phyloP scores from a whole-genome alignment of 2,888 invertebrate species.

The Platycheirus rosarum region DNA sequence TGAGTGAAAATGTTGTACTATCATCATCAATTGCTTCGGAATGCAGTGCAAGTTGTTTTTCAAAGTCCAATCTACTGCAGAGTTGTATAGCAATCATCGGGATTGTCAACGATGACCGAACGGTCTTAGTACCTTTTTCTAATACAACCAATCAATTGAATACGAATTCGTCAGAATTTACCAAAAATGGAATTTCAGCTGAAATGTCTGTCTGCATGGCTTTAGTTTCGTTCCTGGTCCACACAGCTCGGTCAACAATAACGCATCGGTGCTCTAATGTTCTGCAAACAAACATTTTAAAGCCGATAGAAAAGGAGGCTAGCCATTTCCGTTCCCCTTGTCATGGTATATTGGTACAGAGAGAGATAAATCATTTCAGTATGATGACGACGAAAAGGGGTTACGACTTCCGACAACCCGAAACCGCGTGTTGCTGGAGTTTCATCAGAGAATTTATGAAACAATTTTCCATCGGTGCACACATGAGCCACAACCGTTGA shows the following conservation, averaged over 20 bases:
- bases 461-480: constrained; percentile 59
- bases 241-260: neutral
- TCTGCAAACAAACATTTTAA: constrained; percentile 63
- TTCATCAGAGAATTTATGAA: constrained; percentile 70
- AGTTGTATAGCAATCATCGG: constrained; percentile 4
- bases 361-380: constrained; percentile 60
- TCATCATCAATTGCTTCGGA: constrained; percentile 32
- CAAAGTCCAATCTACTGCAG: constrained; percentile 33
- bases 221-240: neutral
- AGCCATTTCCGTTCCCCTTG: neutral
- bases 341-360: no score
- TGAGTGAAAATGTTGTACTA: constrained; percentile 44
- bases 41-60: constrained; percentile 41
- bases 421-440: constrained; percentile 56
- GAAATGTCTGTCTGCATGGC: constrained; percentile 40
- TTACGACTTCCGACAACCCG: constrained; percentile 52
- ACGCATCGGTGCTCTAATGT: constrained; percentile 27
- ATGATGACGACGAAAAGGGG: constrained; percentile 37
- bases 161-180: constrained; percentile 57
- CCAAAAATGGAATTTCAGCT: constrained; percentile 49
- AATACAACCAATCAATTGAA: constrained; percentile 33
- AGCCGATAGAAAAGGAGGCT: constrained; percentile 33
- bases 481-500: constrained; percentile 25
- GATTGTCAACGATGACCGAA: constrained; percentile 8
- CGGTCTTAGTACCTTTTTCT: neutral